Conservation (phyloP, 2,797 vertebrate species). For the Acipenser transmontanus region DNA sequence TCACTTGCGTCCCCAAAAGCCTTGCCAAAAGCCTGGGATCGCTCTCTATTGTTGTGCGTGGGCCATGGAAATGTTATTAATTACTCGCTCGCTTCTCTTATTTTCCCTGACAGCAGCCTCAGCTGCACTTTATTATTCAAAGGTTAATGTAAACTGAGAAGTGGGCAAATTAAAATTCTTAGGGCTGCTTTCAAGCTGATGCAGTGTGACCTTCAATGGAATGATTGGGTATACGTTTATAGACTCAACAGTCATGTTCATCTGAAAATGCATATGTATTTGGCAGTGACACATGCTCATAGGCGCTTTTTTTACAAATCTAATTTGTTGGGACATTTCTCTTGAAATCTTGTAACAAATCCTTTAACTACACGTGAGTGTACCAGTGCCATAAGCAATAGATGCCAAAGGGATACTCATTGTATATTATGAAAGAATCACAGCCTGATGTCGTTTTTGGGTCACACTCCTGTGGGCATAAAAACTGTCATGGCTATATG, state of each 20-base stretch:
- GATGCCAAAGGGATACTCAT: too few relatives aligned
- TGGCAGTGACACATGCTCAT: not conserved
- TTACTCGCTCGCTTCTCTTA: conserved; percentile 60
- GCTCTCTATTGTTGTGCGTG: conserved; percentile 35
- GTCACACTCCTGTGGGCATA: too few relatives aligned
- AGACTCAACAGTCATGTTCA: not conserved
- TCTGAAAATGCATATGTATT: not conserved
- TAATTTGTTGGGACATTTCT: not conserved
- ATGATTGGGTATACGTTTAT: not conserved
- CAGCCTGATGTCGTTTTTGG: too few relatives aligned
- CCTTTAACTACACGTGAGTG: too few relatives aligned
- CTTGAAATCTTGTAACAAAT: too few relatives aligned
- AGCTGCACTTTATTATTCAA: conserved; percentile 63
- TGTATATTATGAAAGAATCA: too few relatives aligned
- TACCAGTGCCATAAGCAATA: too few relatives aligned
- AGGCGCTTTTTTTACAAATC: not conserved
- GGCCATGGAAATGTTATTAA: conserved; percentile 57
- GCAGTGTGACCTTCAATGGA: conserved; percentile 10
- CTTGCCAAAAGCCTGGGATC: conserved; percentile 42
- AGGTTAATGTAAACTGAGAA: conserved; percentile 60
- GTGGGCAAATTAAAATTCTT: conserved; percentile 51
- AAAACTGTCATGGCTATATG: too few relatives aligned
- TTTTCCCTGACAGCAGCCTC: conserved; percentile 42
- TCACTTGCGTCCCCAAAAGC: conserved; percentile 49
- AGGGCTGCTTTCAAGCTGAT: conserved; percentile 36